Conservation (phyloP, 2,113 vertebrate genomes). For the Glaucidium brasilianum region DNA sequence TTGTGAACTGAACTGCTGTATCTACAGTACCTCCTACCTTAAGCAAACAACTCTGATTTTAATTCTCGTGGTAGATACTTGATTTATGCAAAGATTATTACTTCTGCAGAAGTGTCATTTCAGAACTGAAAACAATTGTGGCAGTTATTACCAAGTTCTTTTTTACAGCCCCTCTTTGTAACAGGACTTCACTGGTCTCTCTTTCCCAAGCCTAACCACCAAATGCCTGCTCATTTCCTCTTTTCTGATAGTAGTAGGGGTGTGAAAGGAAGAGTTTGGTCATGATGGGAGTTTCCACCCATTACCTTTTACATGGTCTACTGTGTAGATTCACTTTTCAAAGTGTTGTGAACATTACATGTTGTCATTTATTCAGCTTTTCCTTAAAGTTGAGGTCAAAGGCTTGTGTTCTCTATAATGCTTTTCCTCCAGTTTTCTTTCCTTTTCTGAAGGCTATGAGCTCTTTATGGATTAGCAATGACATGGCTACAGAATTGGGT, state of each 20-base stretch:
- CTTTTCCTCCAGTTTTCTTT: background rate
- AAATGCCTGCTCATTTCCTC: slow-evolving; percentile 47
- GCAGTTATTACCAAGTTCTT: background rate
- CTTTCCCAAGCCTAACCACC: background rate
- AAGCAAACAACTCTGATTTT: background rate
- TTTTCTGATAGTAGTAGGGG: slow-evolving; percentile 7
- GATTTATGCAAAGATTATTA: background rate
- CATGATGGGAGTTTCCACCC: slow-evolving; percentile 25
- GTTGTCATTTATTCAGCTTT: background rate
- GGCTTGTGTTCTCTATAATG: background rate
- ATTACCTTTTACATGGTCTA: background rate
- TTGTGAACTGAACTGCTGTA: background rate
- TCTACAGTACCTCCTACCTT: background rate
- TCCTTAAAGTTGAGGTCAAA: background rate
- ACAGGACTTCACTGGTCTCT: background rate
- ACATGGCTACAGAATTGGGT: background rate
- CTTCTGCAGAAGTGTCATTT: background rate
- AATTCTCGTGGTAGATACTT: background rate
- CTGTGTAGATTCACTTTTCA: background rate
- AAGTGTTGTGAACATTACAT: background rate
- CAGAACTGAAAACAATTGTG: background rate
- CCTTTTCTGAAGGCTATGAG: background rate
- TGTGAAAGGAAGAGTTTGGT: background rate
- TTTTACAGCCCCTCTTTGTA: background rate
- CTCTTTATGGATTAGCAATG: background rate